Base-by-base conservation (phyloP, 2,113 vertebrate species). In the Kryptolebias marmoratus region DNA sequence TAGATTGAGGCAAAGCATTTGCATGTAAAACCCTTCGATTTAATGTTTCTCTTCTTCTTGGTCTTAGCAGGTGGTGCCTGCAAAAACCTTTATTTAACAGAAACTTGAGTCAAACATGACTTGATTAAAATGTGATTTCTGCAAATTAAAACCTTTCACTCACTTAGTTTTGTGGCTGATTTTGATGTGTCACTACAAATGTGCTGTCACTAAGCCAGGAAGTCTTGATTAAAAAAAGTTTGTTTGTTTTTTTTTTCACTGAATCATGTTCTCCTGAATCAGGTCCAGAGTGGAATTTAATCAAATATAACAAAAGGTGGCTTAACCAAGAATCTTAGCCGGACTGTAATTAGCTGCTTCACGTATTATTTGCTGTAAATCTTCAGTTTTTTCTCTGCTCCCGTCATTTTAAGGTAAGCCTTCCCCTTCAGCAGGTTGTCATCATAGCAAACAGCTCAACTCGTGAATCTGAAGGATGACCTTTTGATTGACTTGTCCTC, bases 281-380 rank as follows among this genome's bases (percentile, higher is more conserved):
- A 36, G 18, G 44, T 60, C 15, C 16, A 58, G 48, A 42, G 10
- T 49, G 1, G 0, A 0, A 64, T 78, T 73, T 75, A 53, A 75
- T 77, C 15, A 59, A 60, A 64, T 14, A 15, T 44, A 28, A 77
- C 75, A 13, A 83, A 72, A 64, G 64, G 16, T 36, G 22, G 44
- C 28, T 73, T 70, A 55, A 72, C 4, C 0, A 14, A 9, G 15
- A 62, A 63, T 83, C 71, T 55, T 11, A 65, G 12, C n/a, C 47
- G 36, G 16, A 58, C 11, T 22, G 55, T 22, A 53, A 39, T 47
- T 55, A 44, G 50, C 31, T 44, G 32, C 27, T 48, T n/a, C 2
- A 18, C 57, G 44, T 63, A 13, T 47, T 1, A 1, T 72, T 63
- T 47, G 0, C 0, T 63, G 50, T 45, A 50, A 50, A 9, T 14